These are phyloP conservation scores for Camarhynchus parvulus DNA, from an alignment of 2,113 vertebrate species.

Conservation along the genomic window DNA sequence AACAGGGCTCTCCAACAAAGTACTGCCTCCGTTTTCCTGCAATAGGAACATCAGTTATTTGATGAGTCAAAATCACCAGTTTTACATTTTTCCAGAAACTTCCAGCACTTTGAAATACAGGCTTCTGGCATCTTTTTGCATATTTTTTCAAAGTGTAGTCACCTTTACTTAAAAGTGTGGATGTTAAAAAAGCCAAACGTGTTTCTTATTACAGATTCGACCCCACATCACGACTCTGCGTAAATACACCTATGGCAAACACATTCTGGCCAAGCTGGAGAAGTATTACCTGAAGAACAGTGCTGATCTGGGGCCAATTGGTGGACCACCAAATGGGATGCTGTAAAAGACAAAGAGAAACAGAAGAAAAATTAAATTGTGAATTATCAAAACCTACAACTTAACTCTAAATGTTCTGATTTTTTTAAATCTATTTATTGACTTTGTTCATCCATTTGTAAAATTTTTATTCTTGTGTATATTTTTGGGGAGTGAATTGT, in stretches of 20 bases:
- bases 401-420: slow-evolving; percentile 83
- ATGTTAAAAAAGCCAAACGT: rapidly evolving
- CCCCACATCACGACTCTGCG: slow-evolving; percentile 96
- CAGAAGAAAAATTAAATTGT: slow-evolving; percentile 67
- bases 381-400: slow-evolving; percentile 88
- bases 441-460: slow-evolving; percentile 85
- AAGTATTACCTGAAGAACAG: slow-evolving; percentile 99
- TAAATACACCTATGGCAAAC: slow-evolving; percentile 98
- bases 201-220: slow-evolving; percentile 84
- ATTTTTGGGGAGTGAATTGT: slow-evolving; percentile 80
- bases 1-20: not conserved
- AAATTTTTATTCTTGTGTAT: slow-evolving; percentile 86
- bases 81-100: not conserved
- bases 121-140: not conserved
- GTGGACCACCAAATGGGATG: slow-evolving; percentile 94
- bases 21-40: not conserved
- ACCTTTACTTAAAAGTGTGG: not conserved
- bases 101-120: not conserved
- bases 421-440: slow-evolving; percentile 86
- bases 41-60: not conserved
- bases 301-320: slow-evolving; percentile 93
- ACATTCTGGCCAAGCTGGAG: slow-evolving; percentile 97
- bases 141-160: not conserved
- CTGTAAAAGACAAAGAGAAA: slow-evolving; percentile 78
- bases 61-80: not conserved